These are phyloP conservation scores for Harlomillsia oculata DNA, from an alignment of 1,140 invertebrate species.

Conservation along the genomic window DNA sequence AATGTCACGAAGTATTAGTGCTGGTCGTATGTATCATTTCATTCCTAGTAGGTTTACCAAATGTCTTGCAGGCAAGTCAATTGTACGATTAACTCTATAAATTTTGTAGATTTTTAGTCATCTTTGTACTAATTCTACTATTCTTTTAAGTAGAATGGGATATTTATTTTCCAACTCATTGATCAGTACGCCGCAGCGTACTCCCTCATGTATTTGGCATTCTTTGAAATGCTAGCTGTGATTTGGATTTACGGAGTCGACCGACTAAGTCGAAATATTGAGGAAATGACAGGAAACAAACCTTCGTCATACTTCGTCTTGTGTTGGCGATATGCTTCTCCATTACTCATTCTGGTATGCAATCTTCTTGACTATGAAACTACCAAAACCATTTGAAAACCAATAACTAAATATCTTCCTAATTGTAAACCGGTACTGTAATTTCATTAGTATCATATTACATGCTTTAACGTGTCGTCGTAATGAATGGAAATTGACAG, in stretches of 20 bases:
- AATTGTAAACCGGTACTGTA: too few relatives aligned
- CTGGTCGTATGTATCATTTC: conserved; percentile 70
- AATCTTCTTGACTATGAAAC: too few relatives aligned
- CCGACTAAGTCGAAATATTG: conserved; percentile 65
- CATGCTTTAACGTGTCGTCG: too few relatives aligned
- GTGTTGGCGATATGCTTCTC: conserved; percentile 73
- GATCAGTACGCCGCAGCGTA: conserved; percentile 85
- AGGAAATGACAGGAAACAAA: conserved; percentile 72
- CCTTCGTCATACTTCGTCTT: conserved; percentile 71
- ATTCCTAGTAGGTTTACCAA: conserved; percentile 70
- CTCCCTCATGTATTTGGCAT: conserved; percentile 81
- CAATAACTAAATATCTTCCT: too few relatives aligned
- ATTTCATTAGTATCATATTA: too few relatives aligned
- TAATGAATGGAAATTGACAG: too few relatives aligned
- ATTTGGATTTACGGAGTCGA: conserved; percentile 85
- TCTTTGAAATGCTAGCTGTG: conserved; percentile 82
- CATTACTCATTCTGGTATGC: conserved; percentile 66
- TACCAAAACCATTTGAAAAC: too few relatives aligned
- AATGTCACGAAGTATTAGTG: conserved; percentile 77
- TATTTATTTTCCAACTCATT: conserved; percentile 84
- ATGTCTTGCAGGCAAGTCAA: conserved; percentile 60
- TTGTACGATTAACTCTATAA: neutral
- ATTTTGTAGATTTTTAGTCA: neutral
- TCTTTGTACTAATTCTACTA: neutral
- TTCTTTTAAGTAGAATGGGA: conserved; percentile 58